phyloP scores from a whole-genome alignment of 92 coral and sea anemone species.

The Diadumene lineata region DNA sequence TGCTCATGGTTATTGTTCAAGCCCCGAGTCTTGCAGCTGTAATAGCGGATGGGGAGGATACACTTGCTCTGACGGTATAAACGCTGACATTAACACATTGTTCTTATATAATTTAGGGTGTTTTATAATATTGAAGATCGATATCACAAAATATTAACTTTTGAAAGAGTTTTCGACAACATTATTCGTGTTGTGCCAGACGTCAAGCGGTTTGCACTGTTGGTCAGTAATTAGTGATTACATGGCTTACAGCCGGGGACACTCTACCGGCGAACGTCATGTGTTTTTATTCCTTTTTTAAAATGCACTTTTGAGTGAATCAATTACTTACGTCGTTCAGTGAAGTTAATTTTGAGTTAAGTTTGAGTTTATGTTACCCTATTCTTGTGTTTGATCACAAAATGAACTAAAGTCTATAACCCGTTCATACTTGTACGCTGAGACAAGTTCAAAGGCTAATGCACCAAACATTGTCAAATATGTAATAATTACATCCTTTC shows the following conservation, averaged over 20 bases:
- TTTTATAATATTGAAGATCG: not conserved
- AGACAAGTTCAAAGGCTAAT: not conserved
- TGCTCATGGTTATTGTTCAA: conserved; percentile 8
- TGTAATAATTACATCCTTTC: not conserved
- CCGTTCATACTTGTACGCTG: not conserved
- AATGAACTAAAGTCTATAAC: not conserved
- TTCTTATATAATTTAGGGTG: not conserved
- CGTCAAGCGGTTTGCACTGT: no score
- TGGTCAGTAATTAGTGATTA: no score
- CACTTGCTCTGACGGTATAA: conserved; percentile 3
- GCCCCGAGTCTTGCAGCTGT: conserved; percentile 10
- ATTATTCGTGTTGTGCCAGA: no score
- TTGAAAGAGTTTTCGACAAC: no score
- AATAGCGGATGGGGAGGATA: conserved; percentile 7
- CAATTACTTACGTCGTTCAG: not conserved
- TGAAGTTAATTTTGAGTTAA: not conserved
- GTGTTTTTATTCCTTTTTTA: no score
- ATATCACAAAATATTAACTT: no score
- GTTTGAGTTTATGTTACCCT: no score
- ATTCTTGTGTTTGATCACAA: no score
- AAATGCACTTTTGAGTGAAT: no score
- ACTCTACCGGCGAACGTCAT: no score
- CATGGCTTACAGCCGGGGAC: no score
- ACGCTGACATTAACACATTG: not conserved
- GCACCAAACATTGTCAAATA: no score